Evolutionary conservation across 2,888 invertebrate species (phyloP).

Genomic region (Gastrophysa polygoni): DNA sequence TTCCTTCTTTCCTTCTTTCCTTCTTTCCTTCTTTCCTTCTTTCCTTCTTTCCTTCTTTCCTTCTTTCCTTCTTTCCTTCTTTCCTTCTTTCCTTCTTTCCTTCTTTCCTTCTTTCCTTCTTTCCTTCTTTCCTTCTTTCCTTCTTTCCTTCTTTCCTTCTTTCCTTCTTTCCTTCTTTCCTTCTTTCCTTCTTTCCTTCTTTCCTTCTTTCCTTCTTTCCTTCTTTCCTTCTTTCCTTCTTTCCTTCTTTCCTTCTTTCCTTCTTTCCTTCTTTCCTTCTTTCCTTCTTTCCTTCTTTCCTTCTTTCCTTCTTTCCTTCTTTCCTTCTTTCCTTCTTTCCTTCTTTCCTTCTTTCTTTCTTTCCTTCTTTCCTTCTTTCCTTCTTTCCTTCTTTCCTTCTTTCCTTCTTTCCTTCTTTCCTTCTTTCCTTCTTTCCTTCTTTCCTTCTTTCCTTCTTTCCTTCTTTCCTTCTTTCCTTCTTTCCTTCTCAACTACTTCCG

Average conservation of each 20-base stretch:
- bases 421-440: constrained; percentile 7
- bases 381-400: neutral
- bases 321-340: constrained; percentile 7
- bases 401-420: constrained; percentile 2
- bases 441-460: constrained; percentile 10
- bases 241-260: constrained; percentile 2
- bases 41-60: constrained; percentile 7
- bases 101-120: constrained; percentile 6
- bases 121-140: constrained; percentile 3
- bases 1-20: constrained; percentile 9
- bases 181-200: constrained; percentile 11
- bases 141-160: constrained; percentile 11
- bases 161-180: constrained; percentile 9
- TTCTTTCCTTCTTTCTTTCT: constrained; percentile 8
- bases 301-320: constrained; percentile 2
- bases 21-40: constrained; percentile 5
- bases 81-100: constrained; percentile 11
- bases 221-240: constrained; percentile 7
- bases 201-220: constrained; percentile 12
- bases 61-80: constrained; percentile 10
- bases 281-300: constrained; percentile 6
- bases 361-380: constrained; percentile 7
- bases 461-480: neutral
- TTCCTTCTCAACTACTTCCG: neutral
- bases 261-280: constrained; percentile 8